Base-by-base conservation (phyloP, 2,888 invertebrate species). In the Drosophila emarginata region DNA sequence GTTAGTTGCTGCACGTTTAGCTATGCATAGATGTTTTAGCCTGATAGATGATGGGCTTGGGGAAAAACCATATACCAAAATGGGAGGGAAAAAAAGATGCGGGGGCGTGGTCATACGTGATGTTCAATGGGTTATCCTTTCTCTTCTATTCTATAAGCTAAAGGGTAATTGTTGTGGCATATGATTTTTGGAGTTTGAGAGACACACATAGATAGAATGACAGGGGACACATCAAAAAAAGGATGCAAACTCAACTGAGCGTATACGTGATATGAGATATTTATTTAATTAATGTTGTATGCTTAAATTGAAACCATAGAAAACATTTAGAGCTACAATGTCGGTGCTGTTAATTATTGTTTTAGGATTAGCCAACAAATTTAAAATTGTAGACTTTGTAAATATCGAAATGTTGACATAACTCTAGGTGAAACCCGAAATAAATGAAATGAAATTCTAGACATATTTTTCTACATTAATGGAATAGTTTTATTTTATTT, bases 1-100 rank as follows among this genome's bases (percentile, higher is more conserved):
- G 87, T 82, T 82, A 84, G 82, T 84, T 87, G 87, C 85, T 79
- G 82, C 87, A 82, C 87, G 82, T 87, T 87, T 84, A 78, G 84
- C 78, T 76, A 84, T 84, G 72, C 79, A 72, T 75, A 64, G 40
- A 52, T 54, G 59, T 50, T n/a, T 23, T 14, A 39, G 28, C 62
- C 37, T 32, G 57, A 14, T 39, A 23, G 40, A 58, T 58, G 40
- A 26, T 12, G 39, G 26, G 40, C 14, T 37, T 26, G 26, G 26
- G 26, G 4, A 26, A 26, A 26, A 26, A 26, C 26, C 26, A 26
- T 26, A 36, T 12, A 11, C 52, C 53, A 23, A 45, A 52, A 28
- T 14, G 45, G 45, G 52, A 52, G 37, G 53, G 45, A 12, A 18
- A 64, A 36, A 40, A 11, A 18, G 11, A 2, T 14, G 28, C 14